Base-by-base conservation (phyloP, 2,797 vertebrate species). In the Varecia variegata region DNA sequence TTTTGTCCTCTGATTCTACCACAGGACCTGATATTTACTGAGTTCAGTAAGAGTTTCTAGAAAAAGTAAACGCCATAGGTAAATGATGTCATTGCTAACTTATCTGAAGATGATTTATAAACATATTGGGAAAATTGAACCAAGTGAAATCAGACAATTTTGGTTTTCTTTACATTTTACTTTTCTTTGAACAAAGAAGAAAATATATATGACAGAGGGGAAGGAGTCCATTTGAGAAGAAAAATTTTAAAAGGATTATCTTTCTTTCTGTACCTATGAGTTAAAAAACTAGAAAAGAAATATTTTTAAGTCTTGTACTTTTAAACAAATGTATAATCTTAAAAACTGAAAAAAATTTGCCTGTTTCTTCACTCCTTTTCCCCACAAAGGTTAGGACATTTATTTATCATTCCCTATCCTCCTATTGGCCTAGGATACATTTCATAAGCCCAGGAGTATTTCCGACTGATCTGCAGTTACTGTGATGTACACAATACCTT, bases 401-500 rank as follows among this genome's bases (percentile, higher is more conserved):
- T 85, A 60, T 85, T 84, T 76, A 45, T 45, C 45, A 74, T 18
- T 1, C 38, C 32, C 15, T 60, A 13, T 67, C 25, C 25, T 91
- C 71, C 58, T 35, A 15, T 3, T 50, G 27, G 58, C 30, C 40
- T 89, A 1, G 5, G 45, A 54, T 9, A 62, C 2, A 67, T 43
- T 77, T 68, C 47, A 27, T 8, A 62, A 27, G 7, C 45, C 71
- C 79, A 56, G 35, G 38, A 27, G 17, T 30, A 25, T 32, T 79
- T 91, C 87, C 12, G 14, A 50, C 40, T 18, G 43, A 65, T 70
- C 32, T 62, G 47, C 27, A 56, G 45, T 43, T 17, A 35, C 38
- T 20, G 35, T 0, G 40, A 91, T 82, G 50, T 45, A 21, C 35
- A 77, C 1, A 0, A 23, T 98, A 98, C 98, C 98, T 98, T 97